Evolutionary conservation across 2,888 invertebrate genomes (phyloP), one percentile per base, ranked within the genome.

Genomic region (Allacma fusca): DNA sequence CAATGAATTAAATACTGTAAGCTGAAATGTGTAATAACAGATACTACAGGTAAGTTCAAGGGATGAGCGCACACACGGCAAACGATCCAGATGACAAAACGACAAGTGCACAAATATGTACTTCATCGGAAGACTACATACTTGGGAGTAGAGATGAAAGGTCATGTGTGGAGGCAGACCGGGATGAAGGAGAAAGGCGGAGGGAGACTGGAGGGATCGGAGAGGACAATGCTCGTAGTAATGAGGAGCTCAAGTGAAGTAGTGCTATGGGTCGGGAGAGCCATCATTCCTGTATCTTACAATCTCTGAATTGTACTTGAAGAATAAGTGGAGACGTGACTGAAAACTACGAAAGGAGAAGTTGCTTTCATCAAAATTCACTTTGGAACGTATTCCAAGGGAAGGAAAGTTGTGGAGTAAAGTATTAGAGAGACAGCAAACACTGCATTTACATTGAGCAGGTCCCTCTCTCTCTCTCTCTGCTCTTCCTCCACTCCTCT

Each of bases 281-380:
- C 68, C 68, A 40, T 68, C 28, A 68, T 68, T 24, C n/a, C 50
- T 44, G 69, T 44, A 43, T 70, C 68, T 40, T 65, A 65, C 34
- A 68, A 70, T 70, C 69, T 70, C 9, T 50, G 23, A 43, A 44
- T 70, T 70, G 69, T 26, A 70, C 69, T 70, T 70, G 70, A 50
- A 50, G 34, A 65, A 28, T 13, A 70, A 50, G 70, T 44, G 40
- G 40, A 70, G 70, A 70, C 70, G 50, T 70, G 70, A 70, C 70
- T 70, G 5, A 21, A 29, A 34, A 67, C 19, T 67, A 19, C 40
- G 9, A 19, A n/a, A n/a, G 50, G 26, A 70, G 50, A 70, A 70
- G 24, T 19, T 26, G 44, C 50, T 70, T 70, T 50, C 70, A 70
- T 70, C 50, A 70, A 70, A 70, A 70, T 70, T 50, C 44, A 70